These are phyloP conservation scores for Prosopocoilus inquinatus DNA, from an alignment of 2,888 invertebrate genomes.

Conservation along the genomic window DNA sequence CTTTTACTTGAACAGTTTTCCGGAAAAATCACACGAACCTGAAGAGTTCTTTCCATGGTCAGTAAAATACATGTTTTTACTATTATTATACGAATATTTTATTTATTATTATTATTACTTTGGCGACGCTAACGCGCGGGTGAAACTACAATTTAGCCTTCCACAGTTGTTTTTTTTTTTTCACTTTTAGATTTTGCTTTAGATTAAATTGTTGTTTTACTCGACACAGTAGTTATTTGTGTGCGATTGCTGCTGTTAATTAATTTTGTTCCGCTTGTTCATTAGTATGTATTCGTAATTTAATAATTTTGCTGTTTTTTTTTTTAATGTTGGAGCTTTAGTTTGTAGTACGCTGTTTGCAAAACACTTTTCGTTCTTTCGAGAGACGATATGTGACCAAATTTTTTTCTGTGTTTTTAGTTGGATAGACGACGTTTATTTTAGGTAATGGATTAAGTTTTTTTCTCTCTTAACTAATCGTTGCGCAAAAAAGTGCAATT, in stretches of 20 bases:
- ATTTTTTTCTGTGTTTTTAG: too few relatives aligned
- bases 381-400: background rate
- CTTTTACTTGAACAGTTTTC: slow-evolving; percentile 65
- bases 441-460: too few relatives aligned
- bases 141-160: slow-evolving; percentile 3
- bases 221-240: slow-evolving; percentile 11
- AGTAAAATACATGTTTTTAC: slow-evolving; percentile 54
- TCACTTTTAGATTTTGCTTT: background rate
- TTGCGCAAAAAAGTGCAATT: too few relatives aligned
- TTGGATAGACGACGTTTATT: too few relatives aligned
- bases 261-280: slow-evolving; percentile 17
- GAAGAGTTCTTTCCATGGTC: slow-evolving; percentile 80
- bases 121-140: slow-evolving; percentile 1
- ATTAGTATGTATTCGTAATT: slow-evolving; percentile 13
- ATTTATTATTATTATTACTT: slow-evolving; percentile 13
- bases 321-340: slow-evolving; percentile 3
- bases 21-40: slow-evolving; percentile 73
- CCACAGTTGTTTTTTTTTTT: too few relatives aligned
- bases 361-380: background rate
- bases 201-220: slow-evolving; percentile 12
- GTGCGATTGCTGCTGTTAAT: slow-evolving; percentile 14
- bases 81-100: slow-evolving; percentile 10
- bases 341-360: slow-evolving; percentile 1
- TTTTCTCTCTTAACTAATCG: too few relatives aligned
- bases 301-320: slow-evolving; percentile 12